Conservation (phyloP, 2,797 vertebrate genomes). For the Mormyrops attenuatus region DNA sequence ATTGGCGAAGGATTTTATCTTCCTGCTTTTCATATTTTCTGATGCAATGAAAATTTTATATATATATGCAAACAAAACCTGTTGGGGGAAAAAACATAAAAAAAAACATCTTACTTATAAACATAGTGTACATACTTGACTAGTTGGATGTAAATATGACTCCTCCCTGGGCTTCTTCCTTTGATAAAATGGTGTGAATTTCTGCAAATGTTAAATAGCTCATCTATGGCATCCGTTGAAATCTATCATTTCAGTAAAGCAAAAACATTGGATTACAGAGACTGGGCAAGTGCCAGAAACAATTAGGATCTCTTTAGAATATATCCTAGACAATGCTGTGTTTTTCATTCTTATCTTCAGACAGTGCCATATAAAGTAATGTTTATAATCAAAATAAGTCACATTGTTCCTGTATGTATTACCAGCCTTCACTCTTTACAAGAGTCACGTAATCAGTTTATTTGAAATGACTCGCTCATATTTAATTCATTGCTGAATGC, state of each 20-base stretch:
- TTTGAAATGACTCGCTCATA: neutral
- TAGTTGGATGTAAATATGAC: constrained; percentile 53
- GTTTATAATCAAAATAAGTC: constrained; percentile 19
- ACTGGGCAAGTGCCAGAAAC: constrained; percentile 59
- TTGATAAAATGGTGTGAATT: constrained; percentile 36
- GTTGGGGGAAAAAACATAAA: neutral
- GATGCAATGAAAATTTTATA: neutral
- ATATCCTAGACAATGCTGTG: constrained; percentile 44
- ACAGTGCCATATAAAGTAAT: constrained; percentile 32
- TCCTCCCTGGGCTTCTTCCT: constrained; percentile 50
- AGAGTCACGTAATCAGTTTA: neutral
- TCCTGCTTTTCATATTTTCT: neutral
- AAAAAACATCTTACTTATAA: neutral
- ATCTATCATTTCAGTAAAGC: constrained; percentile 51
- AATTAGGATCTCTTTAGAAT: constrained; percentile 63
- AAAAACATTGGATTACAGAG: constrained; percentile 49
- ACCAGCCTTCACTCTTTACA: neutral
- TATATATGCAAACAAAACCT: neutral
- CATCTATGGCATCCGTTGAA: constrained; percentile 40
- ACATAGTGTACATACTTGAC: constrained; percentile 58
- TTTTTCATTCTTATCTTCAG: constrained; percentile 51
- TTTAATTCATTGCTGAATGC: neutral
- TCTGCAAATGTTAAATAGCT: constrained; percentile 58
- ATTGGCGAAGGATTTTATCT: neutral
- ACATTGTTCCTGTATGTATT: neutral